Conservation (phyloP, 2,888 invertebrate genomes). For the Apamea monoglypha region DNA sequence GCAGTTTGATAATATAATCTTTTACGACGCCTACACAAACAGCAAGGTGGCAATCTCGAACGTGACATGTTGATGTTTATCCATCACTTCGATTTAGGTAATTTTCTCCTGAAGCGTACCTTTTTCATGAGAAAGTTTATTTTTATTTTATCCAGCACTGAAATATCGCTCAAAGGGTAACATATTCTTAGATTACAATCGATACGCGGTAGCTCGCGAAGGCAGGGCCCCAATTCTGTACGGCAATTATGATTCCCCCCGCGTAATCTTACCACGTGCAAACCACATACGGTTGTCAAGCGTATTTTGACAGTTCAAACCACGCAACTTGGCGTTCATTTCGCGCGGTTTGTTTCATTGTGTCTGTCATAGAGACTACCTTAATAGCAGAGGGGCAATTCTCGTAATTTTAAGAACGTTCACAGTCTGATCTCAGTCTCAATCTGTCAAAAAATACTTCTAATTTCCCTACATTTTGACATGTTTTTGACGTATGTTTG, state of each 20-base stretch:
- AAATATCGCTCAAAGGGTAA: conserved; percentile 28
- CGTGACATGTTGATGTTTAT: conserved; percentile 21
- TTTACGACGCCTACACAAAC: conserved; percentile 2
- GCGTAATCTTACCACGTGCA: neutral
- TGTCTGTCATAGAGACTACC: neutral
- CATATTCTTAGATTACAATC: conserved; percentile 35
- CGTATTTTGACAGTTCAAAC: neutral
- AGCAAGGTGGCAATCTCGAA: conserved; percentile 5
- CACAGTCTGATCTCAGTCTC: too few relatives aligned
- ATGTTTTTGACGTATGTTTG: too few relatives aligned
- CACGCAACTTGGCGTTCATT: neutral
- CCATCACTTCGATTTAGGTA: conserved; percentile 9
- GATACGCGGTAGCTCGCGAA: conserved; percentile 13
- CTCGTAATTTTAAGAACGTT: too few relatives aligned
- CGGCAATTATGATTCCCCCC: neutral
- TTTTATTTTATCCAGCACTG: conserved; percentile 16
- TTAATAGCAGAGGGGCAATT: too few relatives aligned
- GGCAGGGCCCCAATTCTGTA: too few relatives aligned
- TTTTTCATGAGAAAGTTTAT: conserved; percentile 3
- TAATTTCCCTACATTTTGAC: too few relatives aligned
- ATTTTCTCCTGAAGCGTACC: neutral
- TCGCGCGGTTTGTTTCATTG: neutral
- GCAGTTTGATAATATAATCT: conserved; percentile 28
- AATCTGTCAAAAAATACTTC: too few relatives aligned
- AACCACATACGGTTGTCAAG: neutral